Percentiles rank a stretch among this genome's conserved stretches.
These are phyloP conservation scores for Macrotis lagotis DNA, from an alignment of 2,113 vertebrate genomes.

Conservation along the genomic window DNA sequence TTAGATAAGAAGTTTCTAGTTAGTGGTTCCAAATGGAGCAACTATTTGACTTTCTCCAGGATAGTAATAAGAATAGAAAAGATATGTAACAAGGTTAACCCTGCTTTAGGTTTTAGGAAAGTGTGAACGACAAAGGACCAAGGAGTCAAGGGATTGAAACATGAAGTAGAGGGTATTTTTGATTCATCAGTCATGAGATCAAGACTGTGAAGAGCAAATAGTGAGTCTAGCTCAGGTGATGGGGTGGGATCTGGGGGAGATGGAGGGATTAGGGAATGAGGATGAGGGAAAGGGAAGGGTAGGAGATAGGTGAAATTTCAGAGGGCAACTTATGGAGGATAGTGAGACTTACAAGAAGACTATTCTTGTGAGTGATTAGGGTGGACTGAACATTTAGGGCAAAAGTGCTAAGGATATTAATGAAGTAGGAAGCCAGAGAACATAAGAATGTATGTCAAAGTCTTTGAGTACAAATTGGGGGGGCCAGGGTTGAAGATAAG, in stretches of 20 bases:
- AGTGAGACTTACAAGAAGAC: not conserved
- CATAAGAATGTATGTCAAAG: not conserved
- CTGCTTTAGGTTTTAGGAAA: not conserved
- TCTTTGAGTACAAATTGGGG: not conserved
- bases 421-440: not conserved
- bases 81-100: not conserved
- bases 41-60: not conserved
- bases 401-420: not conserved
- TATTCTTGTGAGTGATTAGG: not conserved
- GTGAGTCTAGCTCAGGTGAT: not conserved
- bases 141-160: not conserved
- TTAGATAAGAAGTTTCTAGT: not conserved
- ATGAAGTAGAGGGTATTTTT: not conserved
- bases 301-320: not conserved
- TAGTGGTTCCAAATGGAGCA: not conserved
- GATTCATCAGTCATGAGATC: not conserved
- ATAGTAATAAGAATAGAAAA: not conserved
- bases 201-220: not conserved
- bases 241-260: not conserved
- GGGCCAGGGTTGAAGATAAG: not conserved
- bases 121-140: not conserved
- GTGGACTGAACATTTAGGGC: not conserved
- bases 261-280: not conserved
- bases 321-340: not conserved
- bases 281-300: not conserved